Evolutionary conservation across 2,113 vertebrate genomes (phyloP).

Genomic region (Limanda limanda): DNA sequence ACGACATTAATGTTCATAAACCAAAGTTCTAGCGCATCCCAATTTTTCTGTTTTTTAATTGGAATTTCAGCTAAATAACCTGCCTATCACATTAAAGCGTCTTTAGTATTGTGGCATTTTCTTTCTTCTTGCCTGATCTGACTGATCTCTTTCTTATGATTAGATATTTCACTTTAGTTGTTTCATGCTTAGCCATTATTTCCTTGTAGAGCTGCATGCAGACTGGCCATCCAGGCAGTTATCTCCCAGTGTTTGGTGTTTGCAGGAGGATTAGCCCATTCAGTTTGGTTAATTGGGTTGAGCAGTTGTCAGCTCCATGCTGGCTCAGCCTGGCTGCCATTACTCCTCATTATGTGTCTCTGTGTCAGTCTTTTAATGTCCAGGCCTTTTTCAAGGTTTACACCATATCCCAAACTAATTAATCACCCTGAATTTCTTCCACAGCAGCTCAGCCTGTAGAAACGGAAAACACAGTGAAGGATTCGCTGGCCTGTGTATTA

Average conservation of each 20-base stretch:
- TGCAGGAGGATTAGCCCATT: slow-evolving; percentile 27
- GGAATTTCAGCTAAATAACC: too few species aligned
- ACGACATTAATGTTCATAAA: too few species aligned
- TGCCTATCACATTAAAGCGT: too few species aligned
- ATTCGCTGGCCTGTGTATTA: neutral
- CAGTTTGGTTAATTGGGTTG: slow-evolving; percentile 31
- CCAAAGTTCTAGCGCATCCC: too few species aligned
- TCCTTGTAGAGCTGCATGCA: neutral
- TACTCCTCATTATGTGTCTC: slow-evolving; percentile 19
- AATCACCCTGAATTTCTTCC: neutral
- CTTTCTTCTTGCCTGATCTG: too few species aligned
- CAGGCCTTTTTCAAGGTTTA: neutral
- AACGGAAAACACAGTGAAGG: neutral
- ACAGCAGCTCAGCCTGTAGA: neutral
- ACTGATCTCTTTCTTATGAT: too few species aligned
- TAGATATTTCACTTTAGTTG: neutral
- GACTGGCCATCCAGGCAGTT: neutral
- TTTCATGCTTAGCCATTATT: neutral
- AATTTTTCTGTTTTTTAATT: too few species aligned
- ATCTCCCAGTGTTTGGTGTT: slow-evolving; percentile 20
- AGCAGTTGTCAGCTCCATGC: slow-evolving; percentile 19
- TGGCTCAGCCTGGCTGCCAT: neutral
- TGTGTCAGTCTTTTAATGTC: slow-evolving; percentile 9
- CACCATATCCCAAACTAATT: neutral
- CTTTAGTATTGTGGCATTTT: too few species aligned